Percentiles rank a stretch among this genome's conserved stretches.
Conservation (phyloP, 2,797 vertebrate genomes). For the Pseudochirops cupreus region DNA sequence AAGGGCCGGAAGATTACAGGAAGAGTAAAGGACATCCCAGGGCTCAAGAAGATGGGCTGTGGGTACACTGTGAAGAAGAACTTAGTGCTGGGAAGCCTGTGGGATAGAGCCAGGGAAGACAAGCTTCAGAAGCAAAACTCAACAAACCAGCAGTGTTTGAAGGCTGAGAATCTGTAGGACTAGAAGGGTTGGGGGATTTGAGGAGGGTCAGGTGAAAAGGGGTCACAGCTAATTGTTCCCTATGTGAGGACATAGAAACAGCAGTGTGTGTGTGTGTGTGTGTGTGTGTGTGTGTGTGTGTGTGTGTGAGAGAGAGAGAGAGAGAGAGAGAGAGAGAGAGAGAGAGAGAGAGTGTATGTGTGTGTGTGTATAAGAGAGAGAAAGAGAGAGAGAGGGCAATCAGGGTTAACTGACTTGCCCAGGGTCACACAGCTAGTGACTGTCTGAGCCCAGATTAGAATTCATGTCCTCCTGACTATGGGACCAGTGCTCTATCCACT, state of each 20-base stretch:
- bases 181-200: background rate
- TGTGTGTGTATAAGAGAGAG: too few species aligned
- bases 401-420: background rate
- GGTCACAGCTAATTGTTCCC: background rate
- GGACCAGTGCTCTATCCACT: background rate
- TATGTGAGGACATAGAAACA: background rate
- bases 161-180: background rate
- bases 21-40: conserved; percentile 91
- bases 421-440: background rate
- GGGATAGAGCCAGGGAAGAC: background rate
- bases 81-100: conserved; percentile 88
- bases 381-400: background rate
- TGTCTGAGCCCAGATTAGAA: background rate
- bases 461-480: background rate
- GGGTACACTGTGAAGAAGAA: conserved; percentile 90
- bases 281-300: background rate
- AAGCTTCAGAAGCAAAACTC: background rate
- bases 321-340: too few species aligned
- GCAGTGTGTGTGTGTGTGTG: background rate
- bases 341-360: too few species aligned
- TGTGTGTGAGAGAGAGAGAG: too few species aligned
- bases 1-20: conserved; percentile 91
- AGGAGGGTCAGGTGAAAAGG: conserved; percentile 49
- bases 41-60: conserved; percentile 89
- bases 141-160: background rate